Evolutionary conservation across 2,888 invertebrate species (phyloP).

Genomic region (Synanthedon andrenaeformis): DNA sequence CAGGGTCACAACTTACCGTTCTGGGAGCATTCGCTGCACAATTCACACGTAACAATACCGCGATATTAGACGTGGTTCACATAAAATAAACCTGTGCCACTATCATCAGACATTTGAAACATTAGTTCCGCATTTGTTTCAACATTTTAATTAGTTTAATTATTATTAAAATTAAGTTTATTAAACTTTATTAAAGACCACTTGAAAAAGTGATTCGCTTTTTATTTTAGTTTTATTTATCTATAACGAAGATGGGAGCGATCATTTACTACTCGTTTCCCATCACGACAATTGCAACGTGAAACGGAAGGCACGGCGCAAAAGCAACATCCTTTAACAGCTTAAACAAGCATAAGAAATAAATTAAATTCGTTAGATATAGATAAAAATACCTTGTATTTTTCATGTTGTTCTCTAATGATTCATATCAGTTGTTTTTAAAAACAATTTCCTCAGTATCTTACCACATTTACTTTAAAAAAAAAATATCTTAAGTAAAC

Average conservation of each 20-base stretch:
- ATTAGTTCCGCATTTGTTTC: slow-evolving; percentile 26
- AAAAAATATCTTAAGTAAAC: background rate
- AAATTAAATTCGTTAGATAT: background rate
- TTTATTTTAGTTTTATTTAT: too few relatives aligned
- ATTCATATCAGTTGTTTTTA: background rate
- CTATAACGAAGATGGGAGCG: too few relatives aligned
- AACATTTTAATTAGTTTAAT: background rate
- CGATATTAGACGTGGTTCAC: slow-evolving; percentile 21
- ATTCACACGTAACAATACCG: slow-evolving; percentile 17
- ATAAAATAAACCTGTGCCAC: slow-evolving; percentile 18
- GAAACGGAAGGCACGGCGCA: slow-evolving; percentile 41
- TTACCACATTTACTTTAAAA: background rate
- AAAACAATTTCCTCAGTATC: background rate
- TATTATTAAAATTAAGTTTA: background rate
- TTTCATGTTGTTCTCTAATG: background rate
- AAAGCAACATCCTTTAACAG: slow-evolving; percentile 34
- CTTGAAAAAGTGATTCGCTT: too few relatives aligned
- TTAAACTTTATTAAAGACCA: background rate
- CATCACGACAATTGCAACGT: background rate
- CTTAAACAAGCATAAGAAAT: background rate
- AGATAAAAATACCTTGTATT: background rate
- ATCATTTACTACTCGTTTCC: background rate
- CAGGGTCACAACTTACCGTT: slow-evolving; percentile 14
- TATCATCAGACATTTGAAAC: slow-evolving; percentile 27
- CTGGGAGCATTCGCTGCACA: slow-evolving; percentile 23